Conservation (phyloP, 2,797 vertebrate genomes). For the Neomorphus geoffroyi region DNA sequence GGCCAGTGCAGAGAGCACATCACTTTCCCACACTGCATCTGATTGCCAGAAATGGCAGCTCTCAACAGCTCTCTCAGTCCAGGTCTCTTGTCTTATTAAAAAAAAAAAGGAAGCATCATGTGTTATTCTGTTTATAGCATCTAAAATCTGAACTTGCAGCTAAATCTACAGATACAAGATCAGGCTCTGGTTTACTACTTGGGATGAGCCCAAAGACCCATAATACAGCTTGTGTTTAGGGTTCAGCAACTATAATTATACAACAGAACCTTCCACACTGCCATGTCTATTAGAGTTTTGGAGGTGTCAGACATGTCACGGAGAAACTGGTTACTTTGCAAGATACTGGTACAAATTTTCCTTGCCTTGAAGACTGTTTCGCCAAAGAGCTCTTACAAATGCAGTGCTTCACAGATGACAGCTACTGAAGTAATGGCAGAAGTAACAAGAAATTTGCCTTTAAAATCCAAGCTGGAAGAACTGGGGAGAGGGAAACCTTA, state of each 20-base stretch:
- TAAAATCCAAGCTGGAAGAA: background rate
- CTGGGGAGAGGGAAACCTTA: background rate
- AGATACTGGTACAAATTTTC: background rate
- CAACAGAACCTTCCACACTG: background rate
- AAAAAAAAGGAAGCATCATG: background rate
- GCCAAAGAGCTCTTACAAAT: background rate
- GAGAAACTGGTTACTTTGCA: background rate
- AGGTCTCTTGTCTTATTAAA: background rate
- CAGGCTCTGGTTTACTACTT: background rate
- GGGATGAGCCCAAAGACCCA: background rate
- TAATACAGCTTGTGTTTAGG: background rate
- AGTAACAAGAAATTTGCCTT: background rate
- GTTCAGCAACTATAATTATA: background rate
- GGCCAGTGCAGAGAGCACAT: background rate
- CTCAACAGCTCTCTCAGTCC: fast-evolving
- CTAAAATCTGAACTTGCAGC: background rate
- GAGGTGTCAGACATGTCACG: background rate
- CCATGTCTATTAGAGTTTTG: background rate
- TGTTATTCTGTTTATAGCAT: background rate
- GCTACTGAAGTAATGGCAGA: background rate
- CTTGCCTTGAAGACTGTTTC: background rate
- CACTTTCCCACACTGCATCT: background rate
- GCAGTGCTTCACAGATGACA: background rate
- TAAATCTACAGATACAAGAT: background rate
- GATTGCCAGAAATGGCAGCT: fast-evolving